Evolutionary conservation across 2,888 invertebrate genomes (phyloP).

Genomic region (Lasioglossum pauxillum): DNA sequence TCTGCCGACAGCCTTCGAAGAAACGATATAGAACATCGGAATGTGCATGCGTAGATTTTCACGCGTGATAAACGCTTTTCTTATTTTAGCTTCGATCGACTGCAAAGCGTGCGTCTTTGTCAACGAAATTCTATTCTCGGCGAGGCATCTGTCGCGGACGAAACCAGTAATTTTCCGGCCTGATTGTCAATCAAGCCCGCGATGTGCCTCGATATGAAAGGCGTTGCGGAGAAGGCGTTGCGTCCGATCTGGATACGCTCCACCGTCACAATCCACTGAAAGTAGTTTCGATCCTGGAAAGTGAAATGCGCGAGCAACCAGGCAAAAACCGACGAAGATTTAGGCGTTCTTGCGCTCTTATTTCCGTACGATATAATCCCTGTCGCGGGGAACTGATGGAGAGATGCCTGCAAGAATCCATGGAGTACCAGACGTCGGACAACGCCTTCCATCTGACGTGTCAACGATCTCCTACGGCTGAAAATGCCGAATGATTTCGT

Average conservation of each 20-base stretch:
- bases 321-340: conserved; percentile 42
- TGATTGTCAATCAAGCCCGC: background rate
- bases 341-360: conserved; percentile 21
- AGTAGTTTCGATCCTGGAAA: conserved; percentile 63
- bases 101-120: background rate
- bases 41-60: background rate
- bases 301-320: conserved; percentile 58
- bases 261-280: conserved; percentile 43
- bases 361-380: conserved; percentile 39
- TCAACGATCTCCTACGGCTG: conserved; percentile 36
- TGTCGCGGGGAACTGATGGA: conserved; percentile 18
- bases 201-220: conserved; percentile 41
- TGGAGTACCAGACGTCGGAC: background rate
- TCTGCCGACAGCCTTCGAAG: background rate
- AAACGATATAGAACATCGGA: background rate
- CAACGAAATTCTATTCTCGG: conserved; percentile 11
- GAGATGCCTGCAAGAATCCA: background rate
- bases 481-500: conserved; percentile 69
- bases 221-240: conserved; percentile 44
- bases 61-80: background rate
- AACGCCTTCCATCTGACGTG: conserved; percentile 21
- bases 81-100: too few species aligned
- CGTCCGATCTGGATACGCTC: conserved; percentile 5
- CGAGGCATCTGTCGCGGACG: too few species aligned
- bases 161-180: background rate